phyloP scores from a whole-genome alignment of 2,797 vertebrate species.

The Muraenolepis orangiensis region DNA sequence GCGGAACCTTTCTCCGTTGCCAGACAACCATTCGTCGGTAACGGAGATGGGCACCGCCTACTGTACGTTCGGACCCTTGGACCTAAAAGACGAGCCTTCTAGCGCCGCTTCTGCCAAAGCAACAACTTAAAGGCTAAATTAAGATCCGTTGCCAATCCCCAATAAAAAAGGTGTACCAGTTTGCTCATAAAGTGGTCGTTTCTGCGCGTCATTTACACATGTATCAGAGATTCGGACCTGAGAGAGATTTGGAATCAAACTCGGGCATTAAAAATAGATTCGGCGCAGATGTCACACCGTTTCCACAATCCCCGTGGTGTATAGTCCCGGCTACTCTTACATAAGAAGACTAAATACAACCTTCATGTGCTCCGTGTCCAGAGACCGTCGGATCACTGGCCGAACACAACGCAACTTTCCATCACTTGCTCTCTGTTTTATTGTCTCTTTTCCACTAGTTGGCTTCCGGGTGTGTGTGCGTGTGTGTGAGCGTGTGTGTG shows the following conservation, averaged over 20 bases:
- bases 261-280: conserved; percentile 50
- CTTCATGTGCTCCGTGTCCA: background rate
- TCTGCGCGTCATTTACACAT: background rate
- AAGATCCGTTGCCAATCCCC: background rate
- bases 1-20: background rate
- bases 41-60: too few species aligned
- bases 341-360: background rate
- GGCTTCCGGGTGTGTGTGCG: conserved; percentile 50
- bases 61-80: background rate
- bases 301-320: conserved; percentile 9
- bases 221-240: conserved; percentile 33
- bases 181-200: background rate
- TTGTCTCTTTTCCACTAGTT: conserved; percentile 1
- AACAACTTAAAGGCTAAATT: background rate
- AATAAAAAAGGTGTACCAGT: background rate
- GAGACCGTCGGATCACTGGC: background rate
- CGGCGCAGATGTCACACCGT: conserved; percentile 43
- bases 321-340: background rate
- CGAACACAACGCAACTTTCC: too few species aligned
- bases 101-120: background rate
- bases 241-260: conserved; percentile 48
- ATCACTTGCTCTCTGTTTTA: background rate
- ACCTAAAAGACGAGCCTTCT: background rate
- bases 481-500: conserved; percentile 22
- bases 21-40: background rate